Percentiles rank a stretch among this genome's conserved stretches.
These are phyloP conservation scores for Mylabris sibirica DNA, from an alignment of 2,888 invertebrate genomes.

Conservation along the genomic window DNA sequence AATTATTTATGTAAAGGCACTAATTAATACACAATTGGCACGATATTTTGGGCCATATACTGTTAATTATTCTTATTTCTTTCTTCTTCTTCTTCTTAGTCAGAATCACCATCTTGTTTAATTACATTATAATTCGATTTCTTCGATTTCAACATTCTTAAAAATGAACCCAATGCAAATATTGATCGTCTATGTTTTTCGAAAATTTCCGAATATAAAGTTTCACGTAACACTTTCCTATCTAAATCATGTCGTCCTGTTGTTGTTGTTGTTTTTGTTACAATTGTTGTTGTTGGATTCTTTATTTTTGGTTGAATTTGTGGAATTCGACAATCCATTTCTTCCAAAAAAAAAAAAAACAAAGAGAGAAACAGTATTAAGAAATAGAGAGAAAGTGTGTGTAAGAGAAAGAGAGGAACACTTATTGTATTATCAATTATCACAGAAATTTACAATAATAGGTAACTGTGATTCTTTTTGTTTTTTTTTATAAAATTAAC, in stretches of 20 bases:
- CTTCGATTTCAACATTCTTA: constrained; percentile 76
- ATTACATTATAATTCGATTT: constrained; percentile 81
- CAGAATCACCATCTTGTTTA: constrained; percentile 63
- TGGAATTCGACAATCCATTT: constrained; percentile 57
- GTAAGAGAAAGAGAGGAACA: background rate
- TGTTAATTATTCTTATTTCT: background rate
- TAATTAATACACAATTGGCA: background rate
- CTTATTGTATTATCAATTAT: constrained; percentile 2
- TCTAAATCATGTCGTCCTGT: constrained; percentile 55
- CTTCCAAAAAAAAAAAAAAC: background rate
- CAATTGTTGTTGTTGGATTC: background rate
- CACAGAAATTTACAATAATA: constrained; percentile 2
- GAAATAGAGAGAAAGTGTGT: too few relatives aligned
- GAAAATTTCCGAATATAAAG: constrained; percentile 79
- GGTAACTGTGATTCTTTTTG: background rate
- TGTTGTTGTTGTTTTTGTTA: constrained; percentile 39
- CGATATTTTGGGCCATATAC: background rate
- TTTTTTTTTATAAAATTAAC: background rate
- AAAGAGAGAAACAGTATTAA: too few relatives aligned
- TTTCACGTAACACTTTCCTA: constrained; percentile 75
- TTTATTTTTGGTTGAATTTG: constrained; percentile 53
- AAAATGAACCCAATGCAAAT: constrained; percentile 77
- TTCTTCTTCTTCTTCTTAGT: constrained; percentile 35
- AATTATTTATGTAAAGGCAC: background rate
- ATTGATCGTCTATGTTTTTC: constrained; percentile 79